A percentile compares a stretch with the other conserved stretches of the same genome.
These are phyloP conservation scores for Tursiops truncatus DNA, from an alignment of 2,113 vertebrate species.

Conservation along the genomic window DNA sequence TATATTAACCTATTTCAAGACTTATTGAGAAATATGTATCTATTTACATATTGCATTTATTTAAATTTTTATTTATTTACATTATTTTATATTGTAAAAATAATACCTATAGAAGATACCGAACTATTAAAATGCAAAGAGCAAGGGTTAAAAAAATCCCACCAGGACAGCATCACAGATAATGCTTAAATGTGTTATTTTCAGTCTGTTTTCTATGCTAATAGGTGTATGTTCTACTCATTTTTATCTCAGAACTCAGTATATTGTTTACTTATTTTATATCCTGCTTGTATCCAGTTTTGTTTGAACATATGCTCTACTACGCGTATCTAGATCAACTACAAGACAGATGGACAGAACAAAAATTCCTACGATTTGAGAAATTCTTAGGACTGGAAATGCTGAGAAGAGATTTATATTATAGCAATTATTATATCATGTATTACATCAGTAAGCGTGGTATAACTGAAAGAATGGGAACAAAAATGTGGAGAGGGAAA, in stretches of 20 bases:
- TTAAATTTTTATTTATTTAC: neutral
- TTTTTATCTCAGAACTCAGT: constrained; percentile 33
- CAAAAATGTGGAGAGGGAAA: neutral
- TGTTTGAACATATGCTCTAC: neutral
- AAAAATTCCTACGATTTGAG: neutral
- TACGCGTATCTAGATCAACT: neutral
- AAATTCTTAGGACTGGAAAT: neutral
- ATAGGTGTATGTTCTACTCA: neutral
- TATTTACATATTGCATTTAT: neutral
- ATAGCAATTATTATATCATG: neutral
- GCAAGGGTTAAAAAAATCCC: neutral
- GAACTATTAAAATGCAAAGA: neutral
- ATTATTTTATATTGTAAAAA: neutral
- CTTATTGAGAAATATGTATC: neutral
- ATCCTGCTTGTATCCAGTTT: neutral
- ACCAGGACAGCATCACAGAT: neutral
- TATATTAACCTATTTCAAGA: neutral
- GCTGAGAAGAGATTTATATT: neutral
- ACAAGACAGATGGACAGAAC: neutral
- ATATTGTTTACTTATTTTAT: neutral
- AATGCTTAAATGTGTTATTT: neutral
- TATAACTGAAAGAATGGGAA: neutral
- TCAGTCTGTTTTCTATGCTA: neutral
- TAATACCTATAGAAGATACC: neutral
- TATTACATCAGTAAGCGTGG: neutral